These are phyloP conservation scores for Axinella damicornis DNA, from an alignment of 37 sponge, comb jelly and placozoan species.

Conservation along the genomic window DNA sequence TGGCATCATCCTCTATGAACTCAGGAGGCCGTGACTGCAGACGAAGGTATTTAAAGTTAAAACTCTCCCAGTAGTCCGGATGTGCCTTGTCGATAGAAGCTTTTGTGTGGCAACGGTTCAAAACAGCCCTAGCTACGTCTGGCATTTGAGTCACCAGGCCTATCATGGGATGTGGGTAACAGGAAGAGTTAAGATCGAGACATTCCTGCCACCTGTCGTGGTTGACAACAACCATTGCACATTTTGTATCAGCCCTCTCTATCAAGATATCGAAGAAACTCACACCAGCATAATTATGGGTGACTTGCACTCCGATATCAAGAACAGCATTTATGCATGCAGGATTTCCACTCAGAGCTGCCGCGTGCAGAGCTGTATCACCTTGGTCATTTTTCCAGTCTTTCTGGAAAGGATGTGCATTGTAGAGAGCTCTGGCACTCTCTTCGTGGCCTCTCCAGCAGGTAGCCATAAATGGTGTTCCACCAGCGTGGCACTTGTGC, in stretches of 20 bases:
- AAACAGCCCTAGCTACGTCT: conserved; percentile 77
- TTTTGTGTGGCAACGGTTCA: conserved; percentile 65
- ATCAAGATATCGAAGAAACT: conserved; percentile 85
- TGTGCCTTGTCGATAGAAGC: conserved; percentile 19
- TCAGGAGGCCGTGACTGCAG: too few relatives aligned
- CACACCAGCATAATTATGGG: conserved; percentile 52
- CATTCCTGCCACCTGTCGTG: conserved; percentile 78
- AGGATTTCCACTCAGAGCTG: conserved; percentile 65
- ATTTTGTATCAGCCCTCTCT: conserved; percentile 21
- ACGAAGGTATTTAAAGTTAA: conserved; percentile 82
- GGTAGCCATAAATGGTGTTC: conserved; percentile 78
- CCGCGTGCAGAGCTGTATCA: conserved; percentile 82
- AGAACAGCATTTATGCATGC: conserved; percentile 50
- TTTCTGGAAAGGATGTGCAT: conserved; percentile 73
- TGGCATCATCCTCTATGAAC: neutral
- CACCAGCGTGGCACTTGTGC: conserved; percentile 66
- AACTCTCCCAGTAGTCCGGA: conserved; percentile 69
- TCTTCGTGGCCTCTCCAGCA: conserved; percentile 43
- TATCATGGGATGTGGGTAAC: conserved; percentile 64
- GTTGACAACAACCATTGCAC: conserved; percentile 59
- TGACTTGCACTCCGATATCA: conserved; percentile 59
- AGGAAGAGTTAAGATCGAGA: conserved; percentile 69
- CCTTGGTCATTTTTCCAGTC: conserved; percentile 64
- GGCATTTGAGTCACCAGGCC: conserved; percentile 75
- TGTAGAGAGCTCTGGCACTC: conserved; percentile 40